phyloP scores from a whole-genome alignment of 2,797 vertebrate species.

The Karalla daura region DNA sequence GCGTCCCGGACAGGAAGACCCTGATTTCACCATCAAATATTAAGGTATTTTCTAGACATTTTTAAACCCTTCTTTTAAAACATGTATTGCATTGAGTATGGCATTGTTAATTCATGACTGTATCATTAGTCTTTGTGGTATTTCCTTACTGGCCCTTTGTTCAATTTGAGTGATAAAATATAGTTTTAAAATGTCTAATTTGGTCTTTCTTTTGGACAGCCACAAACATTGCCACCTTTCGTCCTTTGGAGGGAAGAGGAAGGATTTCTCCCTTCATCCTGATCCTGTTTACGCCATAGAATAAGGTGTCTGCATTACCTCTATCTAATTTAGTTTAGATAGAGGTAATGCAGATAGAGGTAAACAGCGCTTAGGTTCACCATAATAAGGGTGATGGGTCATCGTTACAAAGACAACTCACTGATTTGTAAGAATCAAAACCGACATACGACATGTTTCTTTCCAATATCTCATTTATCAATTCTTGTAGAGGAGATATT shows the following conservation, averaged over 20 bases:
- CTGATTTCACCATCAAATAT: not conserved
- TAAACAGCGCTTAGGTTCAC: not conserved
- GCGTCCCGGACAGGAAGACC: conserved; percentile 6
- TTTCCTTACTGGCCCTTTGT: too few relatives aligned
- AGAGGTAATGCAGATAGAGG: too few relatives aligned
- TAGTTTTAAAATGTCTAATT: not conserved
- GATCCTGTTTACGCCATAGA: too few relatives aligned
- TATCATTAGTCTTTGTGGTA: too few relatives aligned
- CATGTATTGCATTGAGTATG: too few relatives aligned
- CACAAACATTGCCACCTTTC: not conserved
- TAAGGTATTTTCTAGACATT: too few relatives aligned
- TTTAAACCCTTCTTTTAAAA: too few relatives aligned
- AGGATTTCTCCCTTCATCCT: too few relatives aligned
- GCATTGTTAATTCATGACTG: too few relatives aligned
- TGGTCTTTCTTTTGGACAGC: not conserved
- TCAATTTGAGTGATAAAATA: not conserved
- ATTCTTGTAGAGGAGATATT: not conserved
- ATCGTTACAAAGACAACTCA: not conserved
- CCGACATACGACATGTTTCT: too few relatives aligned
- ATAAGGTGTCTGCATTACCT: too few relatives aligned
- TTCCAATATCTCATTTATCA: not conserved
- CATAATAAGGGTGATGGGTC: not conserved
- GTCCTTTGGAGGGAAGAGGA: not conserved
- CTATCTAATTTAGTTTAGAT: not conserved
- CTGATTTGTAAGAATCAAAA: too few relatives aligned